Base-by-base conservation (phyloP, 2,888 invertebrate species). In the Dynastes tityus region DNA sequence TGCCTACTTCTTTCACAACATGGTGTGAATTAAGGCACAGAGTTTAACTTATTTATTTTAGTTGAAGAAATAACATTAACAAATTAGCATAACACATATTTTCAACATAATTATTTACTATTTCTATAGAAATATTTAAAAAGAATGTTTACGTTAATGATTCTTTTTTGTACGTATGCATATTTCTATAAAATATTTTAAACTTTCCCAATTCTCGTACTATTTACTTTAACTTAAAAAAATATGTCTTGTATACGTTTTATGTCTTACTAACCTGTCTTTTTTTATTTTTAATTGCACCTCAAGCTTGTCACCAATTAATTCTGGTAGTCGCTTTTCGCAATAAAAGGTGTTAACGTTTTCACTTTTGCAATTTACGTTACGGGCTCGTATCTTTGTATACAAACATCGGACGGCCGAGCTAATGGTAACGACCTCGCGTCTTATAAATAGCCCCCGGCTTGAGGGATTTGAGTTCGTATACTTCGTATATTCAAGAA, bases 281-380 rank as follows among this genome's bases (percentile, higher is more conserved):
- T 45, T 11, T 45, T 55, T 22, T 29, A n/a, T 32, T 13, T 13
- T 27, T 61, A 63, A 63, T 63, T 63, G 29, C 29, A 29, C 22
- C 5, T 58, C 16, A 22, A 58, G n/a, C 55, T 2, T 67, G 65
- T 40, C 40, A 51, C 68, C 27, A 55, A 58, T 55, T 32, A 71
- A 55, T 71, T 71, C 55, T 32, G 16, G 13, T 40, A 40, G 16
- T 1, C 16, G 22, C 22, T 71, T 55, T 55, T 37, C 32, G 22
- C 58, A 71, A 45, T 22, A 55, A 37, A 32, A 58, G 73, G 73
- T 61, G 73, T 74, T 22, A 74, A 74, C n/a, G 13, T 61, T 74
- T 74, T 74, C 73, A 74, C 73, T 61, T 58, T 58, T 37, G 22
- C 40, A 61, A 61, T 73, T 73, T 61, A 73, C 73, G 40, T 22